These are phyloP conservation scores for Tachysurus vachellii DNA, from an alignment of 2,113 vertebrate genomes.

Conservation along the genomic window DNA sequence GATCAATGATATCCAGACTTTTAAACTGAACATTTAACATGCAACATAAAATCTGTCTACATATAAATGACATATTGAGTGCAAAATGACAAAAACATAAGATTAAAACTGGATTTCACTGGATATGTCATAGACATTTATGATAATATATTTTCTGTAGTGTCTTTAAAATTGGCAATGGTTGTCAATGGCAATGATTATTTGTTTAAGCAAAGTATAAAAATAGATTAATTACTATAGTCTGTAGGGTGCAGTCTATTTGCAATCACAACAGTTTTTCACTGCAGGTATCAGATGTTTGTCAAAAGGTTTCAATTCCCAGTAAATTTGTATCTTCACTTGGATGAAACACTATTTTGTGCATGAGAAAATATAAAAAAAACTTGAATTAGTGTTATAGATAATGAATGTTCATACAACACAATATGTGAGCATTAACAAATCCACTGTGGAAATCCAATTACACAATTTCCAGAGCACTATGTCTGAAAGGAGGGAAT, in stretches of 20 bases:
- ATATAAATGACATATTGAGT: neutral
- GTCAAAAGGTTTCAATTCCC: neutral
- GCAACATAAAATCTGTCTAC: neutral
- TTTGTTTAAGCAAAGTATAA: neutral
- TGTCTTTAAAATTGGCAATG: neutral
- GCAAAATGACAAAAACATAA: neutral
- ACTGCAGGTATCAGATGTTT: neutral
- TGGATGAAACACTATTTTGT: neutral
- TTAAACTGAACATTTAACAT: neutral
- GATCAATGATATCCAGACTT: neutral
- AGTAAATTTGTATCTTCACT: neutral
- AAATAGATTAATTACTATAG: neutral
- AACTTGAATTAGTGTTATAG: neutral
- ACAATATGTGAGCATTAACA: neutral
- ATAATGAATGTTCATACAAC: neutral
- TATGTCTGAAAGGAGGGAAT: slow-evolving; percentile 14
- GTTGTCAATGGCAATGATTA: neutral
- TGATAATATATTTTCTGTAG: neutral
- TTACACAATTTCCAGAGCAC: slow-evolving; percentile 40
- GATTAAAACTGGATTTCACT: neutral
- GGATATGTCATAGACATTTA: neutral
- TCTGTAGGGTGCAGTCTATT: neutral
- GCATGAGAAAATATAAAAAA: neutral
- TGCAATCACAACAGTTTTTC: neutral
- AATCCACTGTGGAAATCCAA: neutral